phyloP scores from a whole-genome alignment of 2,888 invertebrate species.

The Epistrophe eligans region DNA sequence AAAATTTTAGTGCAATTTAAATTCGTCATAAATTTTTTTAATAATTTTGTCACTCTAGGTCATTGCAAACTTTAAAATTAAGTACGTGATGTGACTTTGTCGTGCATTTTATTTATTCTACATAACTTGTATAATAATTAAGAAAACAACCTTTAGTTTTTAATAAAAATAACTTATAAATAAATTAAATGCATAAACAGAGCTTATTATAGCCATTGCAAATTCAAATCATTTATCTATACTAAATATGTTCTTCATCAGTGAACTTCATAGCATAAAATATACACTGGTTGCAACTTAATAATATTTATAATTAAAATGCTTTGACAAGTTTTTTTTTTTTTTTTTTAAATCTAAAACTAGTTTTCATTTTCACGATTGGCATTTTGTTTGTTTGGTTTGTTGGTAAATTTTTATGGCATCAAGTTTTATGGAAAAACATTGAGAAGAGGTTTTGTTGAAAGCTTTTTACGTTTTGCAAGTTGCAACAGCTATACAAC shows the following conservation, averaged over 20 bases:
- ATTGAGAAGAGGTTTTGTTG: slow-evolving; percentile 2
- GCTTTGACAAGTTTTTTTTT: not conserved
- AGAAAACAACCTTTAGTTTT: not conserved
- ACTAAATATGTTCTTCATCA: slow-evolving; percentile 23
- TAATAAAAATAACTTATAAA: not conserved
- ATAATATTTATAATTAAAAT: not conserved
- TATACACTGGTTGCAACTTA: slow-evolving; percentile 3
- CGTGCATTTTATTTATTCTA: too few relatives aligned
- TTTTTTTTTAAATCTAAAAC: not conserved
- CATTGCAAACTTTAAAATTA: too few relatives aligned
- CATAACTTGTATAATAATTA: too few relatives aligned
- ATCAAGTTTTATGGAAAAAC: slow-evolving; percentile 1
- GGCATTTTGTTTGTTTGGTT: not conserved
- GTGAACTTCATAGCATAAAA: slow-evolving; percentile 32
- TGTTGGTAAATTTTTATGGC: slow-evolving; percentile 3
- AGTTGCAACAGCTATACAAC: slow-evolving; percentile 8
- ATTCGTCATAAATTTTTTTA: too few relatives aligned
- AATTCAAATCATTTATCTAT: not conserved
- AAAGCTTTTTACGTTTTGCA: slow-evolving; percentile 41
- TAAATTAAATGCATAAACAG: not conserved
- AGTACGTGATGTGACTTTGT: too few relatives aligned
- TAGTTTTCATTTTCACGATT: slow-evolving; percentile 21
- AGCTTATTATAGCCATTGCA: not conserved
- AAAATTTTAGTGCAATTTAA: too few relatives aligned
- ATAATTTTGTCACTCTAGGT: too few relatives aligned